Conservation (phyloP, 2,797 vertebrate species). For the Orientallactaga sibirica region DNA sequence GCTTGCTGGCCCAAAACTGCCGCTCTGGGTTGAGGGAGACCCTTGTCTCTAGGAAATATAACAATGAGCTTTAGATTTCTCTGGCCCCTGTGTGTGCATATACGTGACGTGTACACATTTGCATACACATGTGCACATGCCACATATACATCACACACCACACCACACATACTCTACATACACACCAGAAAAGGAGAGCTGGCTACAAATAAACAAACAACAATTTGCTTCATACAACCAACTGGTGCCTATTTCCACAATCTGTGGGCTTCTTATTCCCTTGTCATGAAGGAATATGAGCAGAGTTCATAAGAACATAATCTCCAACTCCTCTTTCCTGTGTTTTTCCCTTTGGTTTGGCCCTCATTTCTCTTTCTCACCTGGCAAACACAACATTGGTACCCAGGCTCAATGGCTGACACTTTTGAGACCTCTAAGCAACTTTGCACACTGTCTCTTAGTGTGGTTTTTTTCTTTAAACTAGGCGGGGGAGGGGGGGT, state of each 20-base stretch:
- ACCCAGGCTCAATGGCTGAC: neutral
- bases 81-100: too few species aligned
- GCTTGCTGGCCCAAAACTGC: too few species aligned
- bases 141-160: too few species aligned
- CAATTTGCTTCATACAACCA: neutral
- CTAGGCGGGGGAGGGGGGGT: too few species aligned
- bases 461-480: neutral
- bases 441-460: neutral
- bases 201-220: neutral
- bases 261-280: neutral
- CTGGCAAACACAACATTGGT: slow-evolving; percentile 52
- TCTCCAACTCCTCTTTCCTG: neutral
- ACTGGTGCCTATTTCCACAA: slow-evolving; percentile 40
- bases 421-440: neutral
- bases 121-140: too few species aligned
- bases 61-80: too few species aligned
- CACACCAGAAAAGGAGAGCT: too few species aligned
- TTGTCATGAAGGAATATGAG: slow-evolving; percentile 33
- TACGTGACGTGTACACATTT: too few species aligned
- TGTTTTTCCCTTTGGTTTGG: neutral
- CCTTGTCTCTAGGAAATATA: too few species aligned
- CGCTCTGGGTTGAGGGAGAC: too few species aligned
- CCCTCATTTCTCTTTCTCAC: slow-evolving; percentile 7
- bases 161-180: too few species aligned
- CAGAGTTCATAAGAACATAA: slow-evolving; percentile 17